Conservation (phyloP, 2,113 vertebrate genomes). For the Dasyprocta punctata region DNA sequence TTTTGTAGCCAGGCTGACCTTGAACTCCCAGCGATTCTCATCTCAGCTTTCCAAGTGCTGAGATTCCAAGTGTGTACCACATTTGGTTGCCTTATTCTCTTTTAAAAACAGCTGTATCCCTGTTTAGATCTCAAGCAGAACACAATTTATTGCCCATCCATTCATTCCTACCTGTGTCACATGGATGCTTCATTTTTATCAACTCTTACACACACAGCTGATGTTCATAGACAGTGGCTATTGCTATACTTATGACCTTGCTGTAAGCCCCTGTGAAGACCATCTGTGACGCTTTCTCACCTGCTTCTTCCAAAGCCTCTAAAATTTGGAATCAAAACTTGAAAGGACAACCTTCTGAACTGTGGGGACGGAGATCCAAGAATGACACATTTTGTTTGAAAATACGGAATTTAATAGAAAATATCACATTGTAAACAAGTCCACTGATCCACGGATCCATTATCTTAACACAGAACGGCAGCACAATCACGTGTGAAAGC, state of each 20-base stretch:
- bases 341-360: background rate
- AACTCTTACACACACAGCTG: background rate
- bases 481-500: conserved; percentile 40
- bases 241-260: background rate
- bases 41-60: background rate
- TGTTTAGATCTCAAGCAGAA: background rate
- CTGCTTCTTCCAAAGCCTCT: background rate
- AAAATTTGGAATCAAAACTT: background rate
- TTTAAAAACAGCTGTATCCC: background rate
- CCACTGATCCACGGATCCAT: conserved; percentile 46
- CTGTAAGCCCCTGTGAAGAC: background rate
- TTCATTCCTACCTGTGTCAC: conserved; percentile 9
- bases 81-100: background rate
- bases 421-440: conserved; percentile 74
- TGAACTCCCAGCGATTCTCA: background rate
- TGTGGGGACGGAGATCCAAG: background rate
- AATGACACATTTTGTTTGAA: conserved; percentile 67
- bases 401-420: conserved; percentile 82
- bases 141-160: background rate
- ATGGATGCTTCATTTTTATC: conserved; percentile 17
- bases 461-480: conserved; percentile 56
- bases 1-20: background rate
- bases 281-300: background rate
- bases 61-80: background rate
- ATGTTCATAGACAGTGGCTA: background rate